Evolutionary conservation across 2,888 invertebrate genomes (phyloP).

Genomic region (Himalopsyche tibetana): DNA sequence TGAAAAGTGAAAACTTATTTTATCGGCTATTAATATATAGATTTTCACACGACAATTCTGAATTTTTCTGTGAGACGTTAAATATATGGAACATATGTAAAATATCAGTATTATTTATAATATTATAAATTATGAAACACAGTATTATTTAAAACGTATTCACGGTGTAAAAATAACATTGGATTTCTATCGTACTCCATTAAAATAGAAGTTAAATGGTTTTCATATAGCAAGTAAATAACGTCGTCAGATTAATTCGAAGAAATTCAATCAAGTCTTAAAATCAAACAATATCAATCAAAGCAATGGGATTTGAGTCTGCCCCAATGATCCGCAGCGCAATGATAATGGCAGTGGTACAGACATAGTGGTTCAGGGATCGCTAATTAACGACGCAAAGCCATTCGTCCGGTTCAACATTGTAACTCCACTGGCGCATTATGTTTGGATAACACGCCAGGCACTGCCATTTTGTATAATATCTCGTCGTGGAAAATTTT

Average conservation of each 20-base stretch:
- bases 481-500: no score
- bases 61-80: no score
- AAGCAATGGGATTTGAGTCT: constrained; percentile 18
- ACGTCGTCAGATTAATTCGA: not conserved
- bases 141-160: no score
- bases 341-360: not conserved
- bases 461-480: not conserved
- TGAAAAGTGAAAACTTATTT: no score
- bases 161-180: no score
- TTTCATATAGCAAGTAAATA: not conserved
- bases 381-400: constrained; percentile 19
- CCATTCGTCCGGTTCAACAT: not conserved
- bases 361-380: constrained; percentile 3
- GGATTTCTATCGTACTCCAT: no score
- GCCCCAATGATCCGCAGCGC: constrained; percentile 3
- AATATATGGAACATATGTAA: no score
- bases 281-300: constrained; percentile 40
- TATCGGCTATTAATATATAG: no score
- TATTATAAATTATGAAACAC: no score
- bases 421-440: not conserved
- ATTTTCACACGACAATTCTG: no score
- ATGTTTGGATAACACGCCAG: not conserved
- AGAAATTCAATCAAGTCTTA: not conserved
- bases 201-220: not conserved
- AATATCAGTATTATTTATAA: no score